Percentiles rank a stretch among this genome's conserved stretches.
phyloP scores from a whole-genome alignment of 2,113 vertebrate genomes.

The Malurus cyaneus region DNA sequence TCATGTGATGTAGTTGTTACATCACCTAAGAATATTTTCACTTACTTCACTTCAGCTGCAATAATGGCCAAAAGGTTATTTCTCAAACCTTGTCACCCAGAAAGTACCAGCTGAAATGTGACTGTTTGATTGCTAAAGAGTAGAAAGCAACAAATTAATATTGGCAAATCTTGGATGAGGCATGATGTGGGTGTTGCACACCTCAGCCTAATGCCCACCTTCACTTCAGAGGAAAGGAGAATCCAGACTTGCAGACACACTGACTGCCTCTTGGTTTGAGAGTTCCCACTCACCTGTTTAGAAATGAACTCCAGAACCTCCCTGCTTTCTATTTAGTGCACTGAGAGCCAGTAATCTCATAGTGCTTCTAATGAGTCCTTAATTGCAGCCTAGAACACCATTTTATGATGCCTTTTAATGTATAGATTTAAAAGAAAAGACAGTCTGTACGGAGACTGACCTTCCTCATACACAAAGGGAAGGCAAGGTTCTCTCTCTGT shows the following conservation, averaged over 20 bases:
- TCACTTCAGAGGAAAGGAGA: slow-evolving; percentile 25
- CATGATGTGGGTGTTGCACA: not conserved
- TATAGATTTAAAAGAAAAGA: not conserved
- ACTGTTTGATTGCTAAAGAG: slow-evolving; percentile 47
- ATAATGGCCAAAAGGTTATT: not conserved
- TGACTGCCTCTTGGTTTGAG: not conserved
- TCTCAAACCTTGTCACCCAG: slow-evolving; percentile 12
- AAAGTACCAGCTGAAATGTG: not conserved
- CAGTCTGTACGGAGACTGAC: accelerated
- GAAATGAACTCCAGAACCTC: not conserved
- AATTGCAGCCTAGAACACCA: not conserved
- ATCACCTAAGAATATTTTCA: not conserved
- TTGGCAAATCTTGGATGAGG: slow-evolving; percentile 9
- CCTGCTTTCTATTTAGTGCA: not conserved
- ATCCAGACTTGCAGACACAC: slow-evolving; percentile 21
- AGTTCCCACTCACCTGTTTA: not conserved
- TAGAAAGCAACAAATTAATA: not conserved
- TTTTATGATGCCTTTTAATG: not conserved
- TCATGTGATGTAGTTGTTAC: not conserved
- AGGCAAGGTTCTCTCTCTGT: not conserved
- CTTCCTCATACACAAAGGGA: not conserved
- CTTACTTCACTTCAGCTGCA: not conserved
- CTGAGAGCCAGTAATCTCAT: not conserved
- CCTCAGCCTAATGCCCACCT: slow-evolving; percentile 9
- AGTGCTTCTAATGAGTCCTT: not conserved